A percentile compares a stretch with the other conserved stretches of the same genome.
Evolutionary conservation across 1,140 invertebrate species (phyloP).

Genomic region (Hirudo medicinalis): DNA sequence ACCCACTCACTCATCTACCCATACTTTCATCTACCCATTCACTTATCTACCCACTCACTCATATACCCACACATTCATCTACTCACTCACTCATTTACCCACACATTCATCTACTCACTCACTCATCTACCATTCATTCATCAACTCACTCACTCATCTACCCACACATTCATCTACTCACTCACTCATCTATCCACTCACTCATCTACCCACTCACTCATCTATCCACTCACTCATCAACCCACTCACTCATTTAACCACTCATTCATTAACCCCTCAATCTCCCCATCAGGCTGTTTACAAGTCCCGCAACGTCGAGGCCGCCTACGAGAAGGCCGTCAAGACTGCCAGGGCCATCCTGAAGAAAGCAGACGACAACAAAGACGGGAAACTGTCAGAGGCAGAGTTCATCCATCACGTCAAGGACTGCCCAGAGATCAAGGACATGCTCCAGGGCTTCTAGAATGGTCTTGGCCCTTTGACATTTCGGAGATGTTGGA

Average conservation of each 20-base stretch:
- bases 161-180: too few relatives aligned
- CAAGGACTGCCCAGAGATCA: constrained; percentile 7
- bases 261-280: too few relatives aligned
- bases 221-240: neutral
- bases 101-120: too few relatives aligned
- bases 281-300: neutral
- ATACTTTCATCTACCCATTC: too few relatives aligned
- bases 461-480: neutral
- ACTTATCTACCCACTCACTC: neutral
- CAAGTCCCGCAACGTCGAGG: neutral
- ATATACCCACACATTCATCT: too few relatives aligned
- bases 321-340: neutral
- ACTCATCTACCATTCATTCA: too few relatives aligned
- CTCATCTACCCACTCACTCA: neutral
- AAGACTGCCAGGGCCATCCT: constrained; percentile 4
- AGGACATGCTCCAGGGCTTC: constrained; percentile 10
- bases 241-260: neutral
- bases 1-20: too few relatives aligned
- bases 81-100: too few relatives aligned
- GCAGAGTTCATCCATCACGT: constrained; percentile 62
- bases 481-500: neutral
- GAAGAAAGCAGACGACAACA: constrained; percentile 8
- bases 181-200: too few relatives aligned
- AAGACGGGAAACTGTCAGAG: constrained; percentile 36
- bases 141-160: neutral